phyloP scores from a whole-genome alignment of 1,140 invertebrate genomes.

The Cydia strobilella region DNA sequence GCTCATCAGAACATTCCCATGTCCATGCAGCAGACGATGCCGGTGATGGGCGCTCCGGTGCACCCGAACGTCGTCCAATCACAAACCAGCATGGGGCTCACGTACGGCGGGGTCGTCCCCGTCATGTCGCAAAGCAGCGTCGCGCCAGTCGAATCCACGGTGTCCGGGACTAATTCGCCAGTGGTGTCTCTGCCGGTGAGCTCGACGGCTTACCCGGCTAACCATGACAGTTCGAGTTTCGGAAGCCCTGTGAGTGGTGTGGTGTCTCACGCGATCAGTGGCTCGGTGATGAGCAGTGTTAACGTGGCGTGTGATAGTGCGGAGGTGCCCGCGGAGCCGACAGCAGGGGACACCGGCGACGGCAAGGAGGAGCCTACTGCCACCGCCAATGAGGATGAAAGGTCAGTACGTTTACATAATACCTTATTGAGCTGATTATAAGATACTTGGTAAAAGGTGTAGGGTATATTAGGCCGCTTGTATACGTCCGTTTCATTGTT shows the following conservation, averaged over 20 bases:
- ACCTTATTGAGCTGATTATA: neutral
- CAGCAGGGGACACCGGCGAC: slow-evolving; percentile 66
- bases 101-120: slow-evolving; percentile 72
- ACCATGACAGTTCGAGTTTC: slow-evolving; percentile 76
- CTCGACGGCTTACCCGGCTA: slow-evolving; percentile 70
- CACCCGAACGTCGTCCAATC: slow-evolving; percentile 76
- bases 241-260: slow-evolving; percentile 78
- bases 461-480: no score
- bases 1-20: slow-evolving; percentile 76
- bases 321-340: slow-evolving; percentile 65
- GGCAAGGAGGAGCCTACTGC: slow-evolving; percentile 70
- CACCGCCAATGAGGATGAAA: slow-evolving; percentile 83
- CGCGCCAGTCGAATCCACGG: slow-evolving; percentile 67
- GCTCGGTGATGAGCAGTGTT: slow-evolving; percentile 73
- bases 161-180: slow-evolving; percentile 78
- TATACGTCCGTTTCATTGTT: no score
- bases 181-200: slow-evolving; percentile 76
- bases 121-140: slow-evolving; percentile 77
- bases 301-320: slow-evolving; percentile 75
- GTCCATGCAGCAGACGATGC: slow-evolving; percentile 76
- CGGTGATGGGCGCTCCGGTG: slow-evolving; percentile 72
- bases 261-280: slow-evolving; percentile 76
- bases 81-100: slow-evolving; percentile 75
- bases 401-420: slow-evolving; percentile 70
- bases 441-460: neutral